Evolutionary conservation across 2,113 vertebrate genomes (phyloP), one percentile per base, ranked within the genome.

Genomic region (Phrynosoma platyrhinos): DNA sequence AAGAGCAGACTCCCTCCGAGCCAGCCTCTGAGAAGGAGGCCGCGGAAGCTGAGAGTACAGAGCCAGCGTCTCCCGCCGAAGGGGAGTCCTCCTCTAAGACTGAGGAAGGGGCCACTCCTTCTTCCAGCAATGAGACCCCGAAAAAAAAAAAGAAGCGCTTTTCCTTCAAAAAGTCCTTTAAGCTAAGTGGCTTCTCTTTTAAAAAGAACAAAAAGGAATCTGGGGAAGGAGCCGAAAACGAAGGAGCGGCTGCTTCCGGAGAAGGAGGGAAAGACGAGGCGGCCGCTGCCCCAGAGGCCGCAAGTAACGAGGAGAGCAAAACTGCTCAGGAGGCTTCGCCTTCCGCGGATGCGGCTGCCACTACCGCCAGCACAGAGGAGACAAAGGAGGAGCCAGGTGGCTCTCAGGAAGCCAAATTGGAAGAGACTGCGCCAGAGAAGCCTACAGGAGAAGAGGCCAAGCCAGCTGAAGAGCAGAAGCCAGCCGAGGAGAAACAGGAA

Each of bases 91-190:
- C 96, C 6, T 94, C 95, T 55, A 97, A 97, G 89, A 93, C 96
- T 23, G 97, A 97, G 86, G 97, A 97, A 89, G 96, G 96, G 20
- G 96, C 96, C 12, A 96, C 96, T 92, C 79, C 98, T 9, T 95
- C 98, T 66, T 98, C 98, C 92, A 98, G 97, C 95, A 97, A 92
- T 58, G 98, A 99, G 92, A 99, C 98, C 82, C 98, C 98, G 42
- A 99, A 99, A 97, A 99, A 99, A 97, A 99, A 99, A 96, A 99
- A 99, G 96, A 99, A 98, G 96, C 96, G 98, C 88, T 99, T 98
- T 96, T 99, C 98, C 93, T 99, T 99, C 96, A 99, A 99, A 95
- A 99, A 99, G 92, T 98, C 98, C 0, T 99, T 99, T 97, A 99
- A 99, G 96, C 96, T 99, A 40, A 99, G 98, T 82, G 98, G 98